Evolutionary conservation across 2,888 invertebrate species (phyloP).

Genomic region (Arge pagana): DNA sequence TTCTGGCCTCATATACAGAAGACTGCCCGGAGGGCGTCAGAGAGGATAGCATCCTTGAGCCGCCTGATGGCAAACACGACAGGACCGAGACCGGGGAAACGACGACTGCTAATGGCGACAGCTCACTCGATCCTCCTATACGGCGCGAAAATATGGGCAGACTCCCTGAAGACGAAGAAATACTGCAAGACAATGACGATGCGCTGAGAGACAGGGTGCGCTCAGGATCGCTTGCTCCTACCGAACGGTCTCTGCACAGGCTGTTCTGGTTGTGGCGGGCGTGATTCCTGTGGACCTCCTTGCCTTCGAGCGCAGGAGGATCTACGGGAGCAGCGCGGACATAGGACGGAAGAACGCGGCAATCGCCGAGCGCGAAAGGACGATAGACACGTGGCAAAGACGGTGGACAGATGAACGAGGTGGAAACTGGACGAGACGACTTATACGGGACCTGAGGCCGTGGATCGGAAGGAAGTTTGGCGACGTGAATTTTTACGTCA

Average conservation of each 20-base stretch:
- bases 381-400: no score
- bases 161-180: constrained; percentile 19
- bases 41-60: constrained; percentile 22
- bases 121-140: constrained; percentile 30
- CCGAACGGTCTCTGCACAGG: constrained; percentile 31
- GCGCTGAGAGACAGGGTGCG: constrained; percentile 27
- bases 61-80: constrained; percentile 36
- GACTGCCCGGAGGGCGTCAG: constrained; percentile 28
- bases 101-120: constrained; percentile 22
- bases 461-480: no score
- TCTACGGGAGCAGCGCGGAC: no score
- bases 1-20: constrained; percentile 29
- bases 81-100: constrained; percentile 25
- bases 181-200: constrained; percentile 25
- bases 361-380: no score
- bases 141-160: constrained; percentile 26
- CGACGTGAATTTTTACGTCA: no score
- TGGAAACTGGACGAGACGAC: no score
- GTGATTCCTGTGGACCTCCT: constrained; percentile 30
- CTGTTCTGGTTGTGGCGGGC: constrained; percentile 29
- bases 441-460: no score
- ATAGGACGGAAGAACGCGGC: not conserved
- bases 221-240: constrained; percentile 30
- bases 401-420: no score
- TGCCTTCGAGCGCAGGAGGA: constrained; percentile 21